Evolutionary conservation across 2,113 vertebrate genomes (phyloP).

Genomic region (Nesoenas mayeri): DNA sequence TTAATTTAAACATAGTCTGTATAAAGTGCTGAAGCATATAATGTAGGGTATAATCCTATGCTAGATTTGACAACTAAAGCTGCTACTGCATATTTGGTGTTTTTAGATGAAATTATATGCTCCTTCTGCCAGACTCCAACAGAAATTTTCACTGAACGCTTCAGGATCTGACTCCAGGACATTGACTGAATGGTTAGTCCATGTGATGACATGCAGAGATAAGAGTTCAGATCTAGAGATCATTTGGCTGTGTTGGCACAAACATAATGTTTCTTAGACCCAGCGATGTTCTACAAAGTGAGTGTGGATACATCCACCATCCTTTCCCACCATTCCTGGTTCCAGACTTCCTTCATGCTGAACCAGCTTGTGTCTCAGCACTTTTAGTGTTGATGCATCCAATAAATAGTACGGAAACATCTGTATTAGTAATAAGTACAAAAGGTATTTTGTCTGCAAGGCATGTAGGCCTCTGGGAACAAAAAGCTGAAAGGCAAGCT

Average conservation of each 20-base stretch:
- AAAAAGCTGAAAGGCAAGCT: not conserved
- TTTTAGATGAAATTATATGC: conserved; percentile 1
- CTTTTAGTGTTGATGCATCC: not conserved
- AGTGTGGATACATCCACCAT: not conserved
- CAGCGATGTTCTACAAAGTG: not conserved
- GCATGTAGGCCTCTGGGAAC: not conserved
- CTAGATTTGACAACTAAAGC: conserved; percentile 44
- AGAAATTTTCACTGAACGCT: not conserved
- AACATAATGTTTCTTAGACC: not conserved
- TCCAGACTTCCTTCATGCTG: not conserved
- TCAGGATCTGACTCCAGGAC: not conserved
- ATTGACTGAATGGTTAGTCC: not conserved
- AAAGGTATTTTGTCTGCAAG: conserved; percentile 8
- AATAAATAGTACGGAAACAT: not conserved
- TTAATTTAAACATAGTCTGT: conserved; percentile 59
- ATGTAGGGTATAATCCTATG: conserved; percentile 39
- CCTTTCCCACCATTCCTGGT: not conserved
- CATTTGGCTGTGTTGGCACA: not conserved
- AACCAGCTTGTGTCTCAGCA: not conserved
- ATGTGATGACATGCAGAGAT: not conserved
- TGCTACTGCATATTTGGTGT: conserved; percentile 34
- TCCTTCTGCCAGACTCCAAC: not conserved
- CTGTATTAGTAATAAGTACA: not conserved
- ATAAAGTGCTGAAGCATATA: conserved; percentile 47
- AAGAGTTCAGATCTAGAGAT: not conserved